These are phyloP conservation scores for Intellagama lesueurii DNA, from an alignment of 2,797 vertebrate species.

Conservation along the genomic window DNA sequence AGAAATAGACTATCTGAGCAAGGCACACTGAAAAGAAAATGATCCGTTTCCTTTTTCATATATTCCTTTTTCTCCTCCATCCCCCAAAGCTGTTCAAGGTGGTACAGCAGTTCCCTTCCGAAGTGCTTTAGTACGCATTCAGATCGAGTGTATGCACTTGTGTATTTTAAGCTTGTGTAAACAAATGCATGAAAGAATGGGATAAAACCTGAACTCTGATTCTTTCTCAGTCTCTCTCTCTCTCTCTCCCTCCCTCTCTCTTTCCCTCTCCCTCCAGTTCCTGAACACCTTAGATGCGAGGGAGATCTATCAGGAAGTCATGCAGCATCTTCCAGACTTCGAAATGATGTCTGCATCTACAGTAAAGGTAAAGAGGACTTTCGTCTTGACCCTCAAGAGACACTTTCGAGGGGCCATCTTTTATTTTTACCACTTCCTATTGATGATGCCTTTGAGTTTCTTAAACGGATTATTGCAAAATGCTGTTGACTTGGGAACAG, in stretches of 20 bases:
- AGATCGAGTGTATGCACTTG: background rate
- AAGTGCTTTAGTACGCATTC: background rate
- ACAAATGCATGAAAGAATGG: background rate
- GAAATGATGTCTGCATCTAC: constrained; percentile 83
- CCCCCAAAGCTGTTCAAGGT: background rate
- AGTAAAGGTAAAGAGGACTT: constrained; percentile 82
- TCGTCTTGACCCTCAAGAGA: background rate
- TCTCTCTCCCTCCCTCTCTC: too few relatives aligned
- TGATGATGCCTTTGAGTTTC: background rate
- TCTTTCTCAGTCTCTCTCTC: background rate
- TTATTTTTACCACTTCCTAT: background rate
- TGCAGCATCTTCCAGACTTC: constrained; percentile 89
- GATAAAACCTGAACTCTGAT: background rate
- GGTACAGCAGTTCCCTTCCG: background rate
- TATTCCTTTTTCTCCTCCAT: background rate
- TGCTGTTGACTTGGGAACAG: background rate
- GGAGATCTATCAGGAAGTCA: constrained; percentile 91
- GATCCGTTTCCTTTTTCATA: background rate
- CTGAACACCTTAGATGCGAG: constrained; percentile 90
- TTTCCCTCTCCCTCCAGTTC: constrained; percentile 76
- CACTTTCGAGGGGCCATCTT: background rate
- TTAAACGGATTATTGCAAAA: background rate
- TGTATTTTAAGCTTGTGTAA: background rate
- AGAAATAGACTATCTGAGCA: background rate
- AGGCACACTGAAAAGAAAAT: background rate